Conservation (phyloP, 2,113 vertebrate species). For the Cryptomyrus ogoouensis region DNA sequence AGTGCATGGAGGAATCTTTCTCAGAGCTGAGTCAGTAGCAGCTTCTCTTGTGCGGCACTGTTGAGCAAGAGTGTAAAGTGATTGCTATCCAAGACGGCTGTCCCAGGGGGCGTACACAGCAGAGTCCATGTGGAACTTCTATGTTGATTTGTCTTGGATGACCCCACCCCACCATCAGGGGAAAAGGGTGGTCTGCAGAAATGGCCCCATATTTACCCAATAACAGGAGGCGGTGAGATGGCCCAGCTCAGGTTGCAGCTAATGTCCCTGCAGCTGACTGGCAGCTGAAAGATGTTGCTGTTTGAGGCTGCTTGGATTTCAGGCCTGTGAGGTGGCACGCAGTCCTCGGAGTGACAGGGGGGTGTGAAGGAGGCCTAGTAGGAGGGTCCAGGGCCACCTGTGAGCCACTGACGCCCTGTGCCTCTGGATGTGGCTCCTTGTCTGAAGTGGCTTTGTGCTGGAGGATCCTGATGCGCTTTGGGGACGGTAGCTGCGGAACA, state of each 20-base stretch:
- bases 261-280: constrained; percentile 59
- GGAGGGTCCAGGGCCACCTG: neutral
- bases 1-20: neutral
- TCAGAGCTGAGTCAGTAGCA: neutral
- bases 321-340: constrained; percentile 32
- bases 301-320: constrained; percentile 57
- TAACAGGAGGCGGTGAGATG: constrained; percentile 62
- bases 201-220: constrained; percentile 68
- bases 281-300: constrained; percentile 66
- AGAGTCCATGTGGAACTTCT: neutral
- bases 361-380: neutral
- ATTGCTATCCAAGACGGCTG: neutral
- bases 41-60: neutral
- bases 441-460: neutral
- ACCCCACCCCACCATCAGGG: constrained; percentile 31
- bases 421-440: neutral
- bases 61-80: neutral
- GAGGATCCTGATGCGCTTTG: neutral
- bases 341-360: neutral
- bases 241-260: constrained; percentile 58
- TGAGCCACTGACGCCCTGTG: neutral
- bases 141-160: neutral
- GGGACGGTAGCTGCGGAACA: neutral
- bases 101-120: neutral
- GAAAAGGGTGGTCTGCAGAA: constrained; percentile 57